Evolutionary conservation across 2,797 vertebrate species (phyloP), one percentile per base, ranked within the genome.

Genomic region (Potorous gilbertii): DNA sequence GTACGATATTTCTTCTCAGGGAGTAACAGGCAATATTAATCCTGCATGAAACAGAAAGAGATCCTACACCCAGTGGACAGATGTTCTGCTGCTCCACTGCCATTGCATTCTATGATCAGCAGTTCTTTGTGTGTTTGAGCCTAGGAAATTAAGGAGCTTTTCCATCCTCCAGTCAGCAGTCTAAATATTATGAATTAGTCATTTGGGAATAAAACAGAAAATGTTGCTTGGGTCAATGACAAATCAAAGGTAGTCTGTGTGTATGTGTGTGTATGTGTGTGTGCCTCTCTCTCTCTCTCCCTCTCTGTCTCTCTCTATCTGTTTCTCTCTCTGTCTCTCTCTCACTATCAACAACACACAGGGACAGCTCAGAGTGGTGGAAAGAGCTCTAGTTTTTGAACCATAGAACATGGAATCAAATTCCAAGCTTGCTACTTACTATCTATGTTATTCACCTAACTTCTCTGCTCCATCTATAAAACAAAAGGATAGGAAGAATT

Each of bases 141-240:
- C 74, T 27, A 87, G 74, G 24, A 87, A 87, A 87, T 87, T 87
- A 46, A 87, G 40, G 1, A 52, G 27, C 55, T 93, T 94, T 96
- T 93, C 87, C 92, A 40, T 81, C 31, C 56, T 54, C 21, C 90
- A 56, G 91, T 55, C 74, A 90, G 91, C 3, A 12, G 31, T 96
- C 96, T 95, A 90, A 97, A 94, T 31, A 92, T 92, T 93, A 90
- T 91, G 95, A 93, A 90, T 57, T 94, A 90, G 91, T 54, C 1
- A 0, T 12, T 13, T 40, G 29, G 62, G 95, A 95, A 98, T 97
- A 97, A 96, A 93, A 90, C 54, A n/a, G n/a, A 29, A 66, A 92
- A 91, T 55, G 52, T 14, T 87, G 90, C 66, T 34, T 34, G 56
- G 92, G 95, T 94, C 90, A 87, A 90, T 87, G 95, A 1, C 50